Evolutionary conservation across 1,140 invertebrate species (phyloP).

Genomic region (Drosophila lowei): DNA sequence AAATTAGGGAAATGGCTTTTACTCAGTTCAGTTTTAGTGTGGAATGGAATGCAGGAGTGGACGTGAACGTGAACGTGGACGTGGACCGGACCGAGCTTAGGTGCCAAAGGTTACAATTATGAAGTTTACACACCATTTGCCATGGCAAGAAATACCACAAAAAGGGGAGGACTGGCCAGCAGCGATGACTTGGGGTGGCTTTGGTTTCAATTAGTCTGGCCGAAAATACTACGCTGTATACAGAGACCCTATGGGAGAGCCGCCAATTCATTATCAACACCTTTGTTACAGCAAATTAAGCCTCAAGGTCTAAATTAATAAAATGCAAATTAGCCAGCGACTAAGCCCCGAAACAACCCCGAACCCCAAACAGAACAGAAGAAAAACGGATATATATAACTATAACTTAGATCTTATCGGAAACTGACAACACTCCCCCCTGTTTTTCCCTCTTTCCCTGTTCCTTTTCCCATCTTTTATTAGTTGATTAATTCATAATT

Average conservation of each 20-base stretch:
- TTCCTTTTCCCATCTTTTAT: slow-evolving; percentile 42
- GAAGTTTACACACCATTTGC: slow-evolving; percentile 81
- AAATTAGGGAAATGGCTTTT: slow-evolving; percentile 81
- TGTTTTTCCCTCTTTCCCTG: not conserved
- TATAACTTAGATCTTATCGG: slow-evolving; percentile 63
- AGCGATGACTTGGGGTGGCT: slow-evolving; percentile 10
- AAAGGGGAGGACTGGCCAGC: slow-evolving; percentile 12
- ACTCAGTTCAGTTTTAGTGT: slow-evolving; percentile 45
- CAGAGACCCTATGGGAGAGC: slow-evolving; percentile 23
- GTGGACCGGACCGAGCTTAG: slow-evolving; percentile 19
- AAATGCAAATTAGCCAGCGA: slow-evolving; percentile 64
- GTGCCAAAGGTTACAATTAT: slow-evolving; percentile 81
- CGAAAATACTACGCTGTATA: not conserved
- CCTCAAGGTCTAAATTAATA: slow-evolving; percentile 67
- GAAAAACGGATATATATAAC: slow-evolving; percentile 9
- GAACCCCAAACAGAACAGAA: slow-evolving; percentile 7
- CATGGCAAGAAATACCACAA: slow-evolving; percentile 28
- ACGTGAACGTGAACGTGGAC: no score
- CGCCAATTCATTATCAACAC: slow-evolving; percentile 77
- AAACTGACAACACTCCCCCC: slow-evolving; percentile 24
- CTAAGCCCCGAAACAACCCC: slow-evolving; percentile 4
- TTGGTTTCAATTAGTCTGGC: slow-evolving; percentile 52
- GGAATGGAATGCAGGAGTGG: slow-evolving; percentile 15
- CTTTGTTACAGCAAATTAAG: slow-evolving; percentile 81
- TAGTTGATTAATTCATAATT: slow-evolving; percentile 78